Evolutionary conservation across 2,797 vertebrate genomes (phyloP), one percentile per base, ranked within the genome.

Genomic region (Syngnathus acus): DNA sequence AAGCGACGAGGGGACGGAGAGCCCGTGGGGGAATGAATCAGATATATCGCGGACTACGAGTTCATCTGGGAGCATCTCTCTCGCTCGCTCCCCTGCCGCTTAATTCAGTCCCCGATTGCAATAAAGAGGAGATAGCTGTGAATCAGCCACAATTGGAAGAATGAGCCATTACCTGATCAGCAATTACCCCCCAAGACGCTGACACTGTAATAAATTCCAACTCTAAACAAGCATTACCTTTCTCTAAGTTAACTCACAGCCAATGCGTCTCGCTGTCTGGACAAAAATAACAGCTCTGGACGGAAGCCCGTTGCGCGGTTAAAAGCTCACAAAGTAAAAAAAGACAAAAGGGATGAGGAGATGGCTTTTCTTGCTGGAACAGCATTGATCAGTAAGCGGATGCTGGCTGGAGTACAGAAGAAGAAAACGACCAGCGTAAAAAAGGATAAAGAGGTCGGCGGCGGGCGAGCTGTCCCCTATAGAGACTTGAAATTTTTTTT

Each of bases 1-100:
- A 84, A 85, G 85, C 77, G 78, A 78, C 76, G 47, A 71, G 68
- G 68, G 72, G 72, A 81, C 78, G 69, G 78, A 70, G 48, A 75
- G 67, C 65, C 65, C 61, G 67, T 64, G 70, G 64, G 68, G 64
- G 70, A 68, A 80, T 78, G 77, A 78, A 83, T 78, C 81, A 66
- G 80, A 86, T 78, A 72, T 5, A 67, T 72, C 10, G 48, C 51
- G 67, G 76, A 80, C 71, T 37, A 53, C 9, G 45, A 68, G 63
- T 68, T 82, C 75, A 9, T n/a, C 43, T 38, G 9, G 9, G 19
- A 19, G 71, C 58, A 62, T 54, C 58, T 70, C 53, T 37, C 40
- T 58, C 23, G 48, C 71, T 62, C 26, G 43, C 60, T 14, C 6
- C 21, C 53, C 59, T 74, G 67, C 75, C 66, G 62, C 71, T 77